phyloP scores from a whole-genome alignment of 2,113 vertebrate species.

The Ochotona curzoniae region DNA sequence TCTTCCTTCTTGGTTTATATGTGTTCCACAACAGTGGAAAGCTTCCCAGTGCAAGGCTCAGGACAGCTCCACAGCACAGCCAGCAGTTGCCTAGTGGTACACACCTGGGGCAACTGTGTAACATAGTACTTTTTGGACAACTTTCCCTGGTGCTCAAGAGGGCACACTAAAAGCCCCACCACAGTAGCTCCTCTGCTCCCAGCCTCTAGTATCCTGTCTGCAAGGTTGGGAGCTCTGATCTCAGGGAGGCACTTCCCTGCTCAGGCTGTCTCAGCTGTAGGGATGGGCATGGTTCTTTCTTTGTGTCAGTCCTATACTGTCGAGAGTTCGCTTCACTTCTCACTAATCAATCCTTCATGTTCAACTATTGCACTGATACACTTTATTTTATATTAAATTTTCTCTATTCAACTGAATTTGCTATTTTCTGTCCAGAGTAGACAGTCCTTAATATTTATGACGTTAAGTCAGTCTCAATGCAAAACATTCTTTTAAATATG shows the following conservation, averaged over 20 bases:
- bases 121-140: background rate
- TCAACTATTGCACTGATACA: background rate
- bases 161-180: background rate
- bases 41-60: background rate
- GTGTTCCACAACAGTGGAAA: background rate
- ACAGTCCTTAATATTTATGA: background rate
- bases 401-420: background rate
- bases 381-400: background rate
- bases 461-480: background rate
- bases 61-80: background rate
- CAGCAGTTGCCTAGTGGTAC: background rate
- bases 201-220: background rate
- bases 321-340: background rate
- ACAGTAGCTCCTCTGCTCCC: background rate
- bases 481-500: background rate
- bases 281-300: background rate
- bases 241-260: background rate
- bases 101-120: background rate
- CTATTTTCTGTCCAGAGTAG: slow-evolving; percentile 1
- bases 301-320: background rate
- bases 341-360: background rate
- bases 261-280: background rate
- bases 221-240: background rate
- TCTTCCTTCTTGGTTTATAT: background rate
- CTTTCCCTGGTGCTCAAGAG: background rate